Conservation (phyloP, 2,113 vertebrate genomes). For the Antechinus stuartii region DNA sequence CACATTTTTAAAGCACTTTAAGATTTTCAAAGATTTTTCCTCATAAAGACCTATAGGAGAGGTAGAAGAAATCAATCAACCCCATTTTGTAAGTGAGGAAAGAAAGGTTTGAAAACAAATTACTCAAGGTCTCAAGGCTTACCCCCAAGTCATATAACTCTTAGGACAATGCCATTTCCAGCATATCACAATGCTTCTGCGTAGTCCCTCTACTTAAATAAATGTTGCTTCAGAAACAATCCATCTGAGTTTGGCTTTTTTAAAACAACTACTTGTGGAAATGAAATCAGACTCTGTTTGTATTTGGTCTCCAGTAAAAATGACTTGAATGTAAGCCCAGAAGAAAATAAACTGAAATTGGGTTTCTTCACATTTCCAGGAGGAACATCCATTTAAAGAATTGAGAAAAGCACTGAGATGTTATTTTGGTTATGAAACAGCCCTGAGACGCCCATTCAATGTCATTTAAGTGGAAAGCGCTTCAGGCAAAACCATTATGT, state of each 20-base stretch:
- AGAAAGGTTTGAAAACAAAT: not conserved
- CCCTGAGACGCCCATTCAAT: not conserved
- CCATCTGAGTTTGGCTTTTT: conserved; percentile 2
- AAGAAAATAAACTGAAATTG: conserved; percentile 30
- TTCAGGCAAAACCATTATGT: conserved; percentile 22
- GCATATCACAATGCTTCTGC: not conserved
- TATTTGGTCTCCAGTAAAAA: not conserved
- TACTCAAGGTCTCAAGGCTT: not conserved
- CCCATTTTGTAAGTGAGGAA: not conserved
- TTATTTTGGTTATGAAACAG: conserved; percentile 28
- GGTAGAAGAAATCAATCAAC: not conserved
- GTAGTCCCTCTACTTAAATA: not conserved
- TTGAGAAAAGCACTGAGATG: not conserved
- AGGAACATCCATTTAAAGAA: not conserved
- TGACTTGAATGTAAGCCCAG: conserved; percentile 10
- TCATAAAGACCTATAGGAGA: not conserved
- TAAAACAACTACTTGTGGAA: conserved; percentile 24
- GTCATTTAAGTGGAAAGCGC: conserved; percentile 24
- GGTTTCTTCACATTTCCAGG: conserved; percentile 13
- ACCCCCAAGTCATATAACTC: not conserved
- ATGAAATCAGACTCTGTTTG: conserved; percentile 11
- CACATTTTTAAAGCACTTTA: not conserved
- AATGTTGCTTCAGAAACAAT: not conserved
- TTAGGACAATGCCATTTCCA: not conserved
- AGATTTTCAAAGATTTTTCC: not conserved